Conservation (phyloP, 2,888 invertebrate genomes). For the Watsonalla binaria region DNA sequence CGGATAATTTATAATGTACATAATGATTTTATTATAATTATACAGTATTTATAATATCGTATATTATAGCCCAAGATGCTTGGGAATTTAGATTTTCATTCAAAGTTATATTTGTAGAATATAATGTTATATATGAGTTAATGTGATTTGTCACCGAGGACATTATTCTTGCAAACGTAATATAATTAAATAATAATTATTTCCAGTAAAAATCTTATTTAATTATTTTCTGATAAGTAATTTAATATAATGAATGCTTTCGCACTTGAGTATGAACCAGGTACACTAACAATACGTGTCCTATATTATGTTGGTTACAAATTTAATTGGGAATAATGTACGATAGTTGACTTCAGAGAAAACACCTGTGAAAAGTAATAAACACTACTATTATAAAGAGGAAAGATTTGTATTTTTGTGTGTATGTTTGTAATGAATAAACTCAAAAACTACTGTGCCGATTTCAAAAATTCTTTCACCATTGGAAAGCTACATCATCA, state of each 20-base stretch:
- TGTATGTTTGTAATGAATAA: too few species aligned
- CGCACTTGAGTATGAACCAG: conserved; percentile 24
- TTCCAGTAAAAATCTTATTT: conserved; percentile 22
- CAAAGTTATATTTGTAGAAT: conserved; percentile 22
- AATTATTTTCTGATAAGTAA: conserved; percentile 38
- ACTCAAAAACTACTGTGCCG: too few species aligned
- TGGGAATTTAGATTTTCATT: conserved; percentile 40
- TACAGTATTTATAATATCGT: conserved; percentile 20
- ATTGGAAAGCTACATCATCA: too few species aligned
- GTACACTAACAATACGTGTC: not conserved
- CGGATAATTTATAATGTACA: conserved; percentile 46
- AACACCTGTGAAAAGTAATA: too few species aligned
- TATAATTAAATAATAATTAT: conserved; percentile 7
- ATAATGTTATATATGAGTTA: conserved; percentile 18
- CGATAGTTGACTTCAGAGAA: too few species aligned
- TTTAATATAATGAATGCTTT: conserved; percentile 55
- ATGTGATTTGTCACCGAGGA: conserved; percentile 26
- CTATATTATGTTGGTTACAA: too few species aligned
- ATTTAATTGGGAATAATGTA: too few species aligned
- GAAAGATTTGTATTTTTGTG: too few species aligned
- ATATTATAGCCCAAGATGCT: conserved; percentile 47
- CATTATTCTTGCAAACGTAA: conserved; percentile 35
- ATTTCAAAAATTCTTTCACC: too few species aligned
- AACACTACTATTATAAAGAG: too few species aligned
- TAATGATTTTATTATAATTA: conserved; percentile 45